Base-by-base conservation (phyloP, 2,888 invertebrate genomes). In the Hemistola chrysoprasaria region DNA sequence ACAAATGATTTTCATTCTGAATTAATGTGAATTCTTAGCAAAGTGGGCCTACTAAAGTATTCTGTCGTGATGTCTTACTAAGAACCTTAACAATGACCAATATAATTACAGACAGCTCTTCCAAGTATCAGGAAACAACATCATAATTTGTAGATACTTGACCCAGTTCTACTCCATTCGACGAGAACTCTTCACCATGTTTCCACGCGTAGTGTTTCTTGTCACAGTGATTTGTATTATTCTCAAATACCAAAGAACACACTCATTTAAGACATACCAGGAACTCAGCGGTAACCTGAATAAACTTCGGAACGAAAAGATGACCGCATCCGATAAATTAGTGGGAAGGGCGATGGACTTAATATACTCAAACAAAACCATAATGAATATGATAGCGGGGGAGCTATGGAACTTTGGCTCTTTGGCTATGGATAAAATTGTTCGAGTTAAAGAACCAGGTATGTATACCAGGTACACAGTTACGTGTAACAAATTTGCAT, bases 341-440 rank as follows among this genome's bases (percentile, higher is more conserved):
- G 78, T 83, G 1, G 81, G 83, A 0, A 80, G 74, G 40, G 82
- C 80, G 0, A 78, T 85, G 73, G 79, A 85, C 44, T 78, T 83
- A 2, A 70, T 83, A 1, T 78, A 84, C 47, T 84, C 84, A 0
- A 83, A 85, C 35, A 73, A 62, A 51, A 82, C 83, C 0, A 50
- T 86, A 3, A 83, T 86, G 84, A 77, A 70, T 41, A 53, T 85
- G 21, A 57, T 86, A 1, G 86, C 85, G 0, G 61, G 75, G 22
- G 84, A 85, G 31, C 47, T 86, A 6, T 86, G 85, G 86, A 78
- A 83, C 23, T 56, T 81, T 2, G 86, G 86, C 0, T 71, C 83
- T 0, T 65, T 45, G 9, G 77, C 77, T 1, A 74, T 85, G 21
- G 84, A 85, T 41, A 76, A 48, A 22, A 77, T 83, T 35, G 79